Evolutionary conservation across 2,888 invertebrate genomes (phyloP), one percentile per base, ranked within the genome.

Genomic region (Galerucella nymphaeae): DNA sequence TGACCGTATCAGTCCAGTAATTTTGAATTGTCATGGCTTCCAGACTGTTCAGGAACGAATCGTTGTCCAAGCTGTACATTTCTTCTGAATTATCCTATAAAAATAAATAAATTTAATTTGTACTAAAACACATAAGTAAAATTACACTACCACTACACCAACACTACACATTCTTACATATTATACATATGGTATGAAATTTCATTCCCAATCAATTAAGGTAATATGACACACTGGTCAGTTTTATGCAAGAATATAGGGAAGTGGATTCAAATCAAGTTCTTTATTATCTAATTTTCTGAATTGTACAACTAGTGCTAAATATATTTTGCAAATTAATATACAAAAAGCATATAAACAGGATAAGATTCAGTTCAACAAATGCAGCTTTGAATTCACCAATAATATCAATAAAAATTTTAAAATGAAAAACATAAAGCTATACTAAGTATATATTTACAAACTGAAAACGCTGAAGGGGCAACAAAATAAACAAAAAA

Each of bases 21-120:
- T 96, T 96, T 86, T 96, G 95, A 84, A 96, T 96, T 80, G 96
- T 96, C 95, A 96, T 96, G 79, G 96, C 95, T 88, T 96, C 96
- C 81, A 96, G 87, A 75, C 96, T 96, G 88, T 96, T 96, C 75
- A 96, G 90, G 88, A 96, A 96, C 75, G 96, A 96, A 86, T 96
- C 96, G 86, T 96, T 96, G 88, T 96, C 96, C 87, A 96, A 88
- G 83, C 96, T 96, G 87, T 96, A 96, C 95, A 96, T 95, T 88
- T 96, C 96, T 87, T 96, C 96, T 8, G 95, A 95, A 85, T 95
- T 95, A 86, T 96, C 96, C 96, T 96, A 89, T 20, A 90, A 91
- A 80, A 77, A 64, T 20, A 8, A 57, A 65, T 57, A 48, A 64
- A 20, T 8, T 48, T 69, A 6, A 65, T 70, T 14, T 38, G 9